phyloP scores from a whole-genome alignment of 30 jellyfish, hydroid and myxozoan genomes.

The Mastigias papua region DNA sequence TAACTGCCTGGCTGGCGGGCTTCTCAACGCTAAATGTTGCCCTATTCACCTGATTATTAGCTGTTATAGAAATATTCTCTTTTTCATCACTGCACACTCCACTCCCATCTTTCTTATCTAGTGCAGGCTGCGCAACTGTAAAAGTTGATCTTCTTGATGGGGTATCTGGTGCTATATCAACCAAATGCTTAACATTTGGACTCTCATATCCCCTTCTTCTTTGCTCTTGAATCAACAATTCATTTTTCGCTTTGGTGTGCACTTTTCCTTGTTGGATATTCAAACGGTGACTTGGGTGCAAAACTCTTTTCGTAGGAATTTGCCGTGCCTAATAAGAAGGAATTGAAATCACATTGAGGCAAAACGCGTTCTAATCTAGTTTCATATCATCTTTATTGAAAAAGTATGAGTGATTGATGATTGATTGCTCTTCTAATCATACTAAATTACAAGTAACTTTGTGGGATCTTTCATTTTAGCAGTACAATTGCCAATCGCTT shows the following conservation, averaged over 20 bases:
- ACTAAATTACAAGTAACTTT: no score
- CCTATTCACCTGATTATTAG: not conserved
- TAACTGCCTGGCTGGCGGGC: not conserved
- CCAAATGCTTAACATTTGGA: conserved; percentile 42
- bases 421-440: no score
- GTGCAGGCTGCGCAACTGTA: conserved; percentile 38
- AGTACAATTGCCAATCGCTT: no score
- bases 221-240: not conserved
- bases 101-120: not conserved
- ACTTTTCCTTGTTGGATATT: conserved; percentile 1
- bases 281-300: conserved; percentile 31
- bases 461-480: no score
- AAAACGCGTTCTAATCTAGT: no score
- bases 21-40: conserved; percentile 33
- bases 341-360: no score
- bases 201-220: not conserved
- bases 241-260: not conserved
- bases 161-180: conserved; percentile 77
- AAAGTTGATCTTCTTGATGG: conserved; percentile 83
- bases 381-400: no score
- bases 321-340: not conserved
- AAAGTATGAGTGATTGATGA: no score
- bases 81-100: conserved; percentile 9
- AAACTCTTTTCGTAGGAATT: conserved; percentile 13
- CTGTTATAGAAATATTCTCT: conserved; percentile 18